Evolutionary conservation across 2,888 invertebrate genomes (phyloP).

Genomic region (Tiphia femorata): DNA sequence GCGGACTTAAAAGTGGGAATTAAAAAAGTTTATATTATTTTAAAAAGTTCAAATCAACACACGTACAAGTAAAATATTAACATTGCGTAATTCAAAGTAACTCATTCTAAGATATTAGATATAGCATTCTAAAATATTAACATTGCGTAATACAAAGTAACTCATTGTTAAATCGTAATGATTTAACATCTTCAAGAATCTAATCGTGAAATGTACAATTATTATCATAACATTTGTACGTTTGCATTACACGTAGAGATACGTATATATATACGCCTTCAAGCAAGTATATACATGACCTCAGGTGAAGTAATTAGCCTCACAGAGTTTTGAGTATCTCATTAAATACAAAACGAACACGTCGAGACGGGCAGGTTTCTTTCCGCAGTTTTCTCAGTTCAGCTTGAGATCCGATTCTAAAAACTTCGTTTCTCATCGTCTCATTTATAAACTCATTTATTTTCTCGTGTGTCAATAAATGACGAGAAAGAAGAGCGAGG

Average conservation of each 20-base stretch:
- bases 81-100: neutral
- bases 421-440: neutral
- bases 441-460: neutral
- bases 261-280: neutral
- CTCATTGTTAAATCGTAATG: neutral
- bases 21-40: neutral
- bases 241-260: no score
- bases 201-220: neutral
- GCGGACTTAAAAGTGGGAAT: neutral
- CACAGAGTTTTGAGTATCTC: slow-evolving; percentile 52
- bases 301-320: slow-evolving; percentile 54
- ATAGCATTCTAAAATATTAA: no score
- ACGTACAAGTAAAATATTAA: neutral
- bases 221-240: no score
- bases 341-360: slow-evolving; percentile 48
- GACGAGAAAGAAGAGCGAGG: no score
- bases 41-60: neutral
- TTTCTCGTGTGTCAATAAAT: no score
- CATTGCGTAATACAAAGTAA: neutral
- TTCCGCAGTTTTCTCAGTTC: slow-evolving; percentile 14
- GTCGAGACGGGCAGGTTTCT: slow-evolving; percentile 31
- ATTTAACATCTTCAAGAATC: neutral
- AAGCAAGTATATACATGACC: neutral
- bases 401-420: slow-evolving; percentile 22
- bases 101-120: neutral